These are phyloP conservation scores for Octodon degus DNA, from an alignment of 2,113 vertebrate genomes.

Conservation along the genomic window DNA sequence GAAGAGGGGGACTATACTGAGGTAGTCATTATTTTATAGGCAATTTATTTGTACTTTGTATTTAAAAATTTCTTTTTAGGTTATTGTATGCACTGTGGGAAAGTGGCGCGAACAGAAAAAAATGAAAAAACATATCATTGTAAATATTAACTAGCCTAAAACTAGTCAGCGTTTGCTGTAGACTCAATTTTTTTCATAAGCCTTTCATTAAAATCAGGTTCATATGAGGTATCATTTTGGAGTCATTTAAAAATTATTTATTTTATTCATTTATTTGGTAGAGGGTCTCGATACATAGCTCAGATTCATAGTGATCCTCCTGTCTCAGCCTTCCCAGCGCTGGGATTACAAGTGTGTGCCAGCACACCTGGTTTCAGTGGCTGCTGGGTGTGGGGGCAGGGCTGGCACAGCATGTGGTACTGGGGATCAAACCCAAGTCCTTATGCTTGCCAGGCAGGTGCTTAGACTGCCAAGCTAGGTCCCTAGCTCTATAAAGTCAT, in stretches of 20 bases:
- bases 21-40: not conserved
- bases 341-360: no score
- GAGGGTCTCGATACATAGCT: no score
- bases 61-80: not conserved
- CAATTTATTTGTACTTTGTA: not conserved
- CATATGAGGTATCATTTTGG: not conserved
- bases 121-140: not conserved
- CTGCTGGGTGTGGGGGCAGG: no score
- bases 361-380: no score
- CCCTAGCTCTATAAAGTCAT: not conserved
- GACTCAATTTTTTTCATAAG: not conserved
- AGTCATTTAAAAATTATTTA: not conserved
- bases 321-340: no score
- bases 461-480: no score
- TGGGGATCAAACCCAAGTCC: no score
- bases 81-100: not conserved
- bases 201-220: conserved; percentile 29
- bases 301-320: no score
- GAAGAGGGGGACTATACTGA: not conserved
- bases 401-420: no score
- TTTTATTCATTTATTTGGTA: no score
- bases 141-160: not conserved
- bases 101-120: not conserved
- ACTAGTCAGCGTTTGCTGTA: not conserved
- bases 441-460: no score